phyloP scores from a whole-genome alignment of 2,113 vertebrate species.

The Mesocricetus auratus region DNA sequence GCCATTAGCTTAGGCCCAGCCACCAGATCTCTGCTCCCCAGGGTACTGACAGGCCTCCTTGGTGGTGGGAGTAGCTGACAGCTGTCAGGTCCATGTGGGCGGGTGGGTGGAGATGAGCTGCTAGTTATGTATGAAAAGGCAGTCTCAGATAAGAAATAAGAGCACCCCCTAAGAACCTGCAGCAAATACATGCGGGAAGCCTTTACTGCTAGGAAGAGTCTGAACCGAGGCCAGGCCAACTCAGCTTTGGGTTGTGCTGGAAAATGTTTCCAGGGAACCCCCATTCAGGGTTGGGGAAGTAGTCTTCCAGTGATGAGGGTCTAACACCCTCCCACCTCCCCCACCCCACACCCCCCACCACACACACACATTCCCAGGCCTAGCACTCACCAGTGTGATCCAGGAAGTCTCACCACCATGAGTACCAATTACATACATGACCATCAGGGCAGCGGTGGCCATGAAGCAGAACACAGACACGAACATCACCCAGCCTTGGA shows the following conservation, averaged over 20 bases:
- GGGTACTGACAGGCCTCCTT: not conserved
- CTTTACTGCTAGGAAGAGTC: not conserved
- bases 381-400: constrained; percentile 88
- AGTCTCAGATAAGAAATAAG: not conserved
- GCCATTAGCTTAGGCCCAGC: not conserved
- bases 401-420: constrained; percentile 87
- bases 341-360: fast-evolving
- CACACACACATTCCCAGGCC: fast-evolving
- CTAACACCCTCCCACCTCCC: not conserved
- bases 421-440: constrained; percentile 86
- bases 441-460: constrained; percentile 85
- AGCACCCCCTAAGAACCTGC: not conserved
- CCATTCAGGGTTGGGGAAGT: not conserved
- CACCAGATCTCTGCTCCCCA: fast-evolving
- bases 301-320: not conserved
- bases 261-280: not conserved
- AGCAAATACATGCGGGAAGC: fast-evolving
- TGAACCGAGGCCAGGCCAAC: not conserved
- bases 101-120: not conserved
- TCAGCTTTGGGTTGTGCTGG: not conserved
- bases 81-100: not conserved
- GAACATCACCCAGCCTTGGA: constrained; percentile 92
- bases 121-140: not conserved
- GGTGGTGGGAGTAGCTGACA: fast-evolving
- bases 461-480: constrained; percentile 91